phyloP scores from a whole-genome alignment of 2,797 vertebrate genomes.

The Bovichtus diacanthus region DNA sequence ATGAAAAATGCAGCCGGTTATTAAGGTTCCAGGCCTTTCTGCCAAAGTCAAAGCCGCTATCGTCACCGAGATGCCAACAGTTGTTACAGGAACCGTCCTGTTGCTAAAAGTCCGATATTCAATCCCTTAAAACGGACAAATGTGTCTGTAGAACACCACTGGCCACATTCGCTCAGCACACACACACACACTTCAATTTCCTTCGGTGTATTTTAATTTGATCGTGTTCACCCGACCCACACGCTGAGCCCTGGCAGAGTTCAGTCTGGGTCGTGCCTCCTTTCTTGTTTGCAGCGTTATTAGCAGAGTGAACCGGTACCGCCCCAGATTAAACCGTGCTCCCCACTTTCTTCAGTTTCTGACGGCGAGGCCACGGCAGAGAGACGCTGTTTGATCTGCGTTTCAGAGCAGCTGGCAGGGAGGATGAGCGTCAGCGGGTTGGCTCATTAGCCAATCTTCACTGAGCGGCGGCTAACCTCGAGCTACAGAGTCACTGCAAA shows the following conservation, averaged over 20 bases:
- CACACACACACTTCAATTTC: slow-evolving; percentile 3
- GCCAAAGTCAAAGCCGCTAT: slow-evolving; percentile 1
- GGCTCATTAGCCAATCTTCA: slow-evolving; percentile 52
- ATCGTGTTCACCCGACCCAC: neutral
- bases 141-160: neutral
- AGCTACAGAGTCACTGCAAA: neutral
- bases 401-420: slow-evolving; percentile 46
- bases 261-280: slow-evolving; percentile 21
- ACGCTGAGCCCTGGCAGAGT: slow-evolving; percentile 8
- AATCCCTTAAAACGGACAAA: neutral
- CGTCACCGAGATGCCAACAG: neutral
- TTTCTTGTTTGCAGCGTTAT: slow-evolving; percentile 33
- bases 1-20: neutral
- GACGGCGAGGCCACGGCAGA: slow-evolving; percentile 25
- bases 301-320: slow-evolving; percentile 37
- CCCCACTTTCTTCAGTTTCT: neutral
- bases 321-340: slow-evolving; percentile 34
- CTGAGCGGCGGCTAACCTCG: slow-evolving; percentile 9
- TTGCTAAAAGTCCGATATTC: slow-evolving; percentile 9
- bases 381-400: slow-evolving; percentile 43
- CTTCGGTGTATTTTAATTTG: slow-evolving; percentile 32
- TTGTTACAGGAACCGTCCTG: neutral
- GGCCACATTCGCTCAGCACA: slow-evolving; percentile 1
- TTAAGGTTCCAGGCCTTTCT: neutral
- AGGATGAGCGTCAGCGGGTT: slow-evolving; percentile 12